These are phyloP conservation scores for Epinotia demarniana DNA, from an alignment of 2,888 invertebrate species.

Conservation along the genomic window DNA sequence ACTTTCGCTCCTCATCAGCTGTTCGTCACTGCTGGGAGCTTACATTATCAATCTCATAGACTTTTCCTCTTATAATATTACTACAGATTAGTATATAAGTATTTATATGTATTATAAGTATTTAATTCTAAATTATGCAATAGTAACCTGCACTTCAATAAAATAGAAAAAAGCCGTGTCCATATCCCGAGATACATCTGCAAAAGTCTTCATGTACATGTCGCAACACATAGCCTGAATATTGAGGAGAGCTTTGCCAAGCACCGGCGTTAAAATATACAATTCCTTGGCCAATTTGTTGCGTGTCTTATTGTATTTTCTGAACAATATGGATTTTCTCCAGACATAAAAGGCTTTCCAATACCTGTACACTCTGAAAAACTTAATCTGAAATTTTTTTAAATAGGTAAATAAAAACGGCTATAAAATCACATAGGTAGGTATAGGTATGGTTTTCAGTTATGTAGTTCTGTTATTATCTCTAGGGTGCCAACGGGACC, in stretches of 20 bases:
- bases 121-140: background rate
- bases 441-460: no score
- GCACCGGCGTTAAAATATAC: constrained; percentile 89
- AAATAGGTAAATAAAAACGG: background rate
- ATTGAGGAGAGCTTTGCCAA: constrained; percentile 89
- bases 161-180: constrained; percentile 87
- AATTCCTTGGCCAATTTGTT: constrained; percentile 87
- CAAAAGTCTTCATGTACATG: constrained; percentile 86
- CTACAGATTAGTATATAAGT: no score
- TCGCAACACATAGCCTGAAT: constrained; percentile 88
- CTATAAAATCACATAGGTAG: no score
- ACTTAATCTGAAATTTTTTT: constrained; percentile 83
- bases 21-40: constrained; percentile 78
- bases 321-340: constrained; percentile 89
- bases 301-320: constrained; percentile 86
- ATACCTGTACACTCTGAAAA: constrained; percentile 87
- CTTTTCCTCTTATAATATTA: no score
- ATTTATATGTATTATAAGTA: no score
- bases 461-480: background rate
- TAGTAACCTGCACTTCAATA: constrained; percentile 86
- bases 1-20: constrained; percentile 69
- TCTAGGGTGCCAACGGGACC: background rate
- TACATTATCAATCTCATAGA: no score
- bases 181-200: constrained; percentile 82
- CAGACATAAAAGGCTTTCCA: constrained; percentile 94